phyloP scores from a whole-genome alignment of 1,140 invertebrate species.

The Lepidurus couesii region DNA sequence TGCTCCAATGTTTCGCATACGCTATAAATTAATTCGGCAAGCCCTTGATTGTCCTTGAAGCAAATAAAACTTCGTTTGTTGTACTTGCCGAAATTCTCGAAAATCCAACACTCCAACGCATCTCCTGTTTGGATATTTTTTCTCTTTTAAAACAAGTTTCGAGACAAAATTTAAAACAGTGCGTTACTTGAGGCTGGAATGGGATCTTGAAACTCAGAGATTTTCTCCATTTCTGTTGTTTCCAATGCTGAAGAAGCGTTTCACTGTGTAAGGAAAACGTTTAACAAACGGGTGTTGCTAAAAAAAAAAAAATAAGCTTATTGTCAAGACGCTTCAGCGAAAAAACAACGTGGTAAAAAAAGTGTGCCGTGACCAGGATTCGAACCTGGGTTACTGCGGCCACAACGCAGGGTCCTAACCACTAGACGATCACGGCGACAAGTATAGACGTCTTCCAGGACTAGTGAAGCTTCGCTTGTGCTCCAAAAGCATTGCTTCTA shows the following conservation, averaged over 20 bases:
- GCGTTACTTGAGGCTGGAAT: too few relatives aligned
- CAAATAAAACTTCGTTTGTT: neutral
- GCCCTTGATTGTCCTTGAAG: neutral
- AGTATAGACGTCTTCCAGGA: neutral
- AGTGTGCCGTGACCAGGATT: constrained; percentile 86
- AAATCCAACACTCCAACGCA: neutral
- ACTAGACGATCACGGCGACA: constrained; percentile 77
- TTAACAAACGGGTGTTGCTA: neutral
- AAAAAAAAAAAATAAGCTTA: neutral
- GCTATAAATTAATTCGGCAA: constrained; percentile 8
- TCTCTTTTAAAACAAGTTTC: too few relatives aligned
- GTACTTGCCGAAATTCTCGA: neutral
- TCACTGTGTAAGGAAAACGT: too few relatives aligned
- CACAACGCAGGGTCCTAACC: constrained; percentile 88
- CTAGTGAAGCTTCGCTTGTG: neutral
- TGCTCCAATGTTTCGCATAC: constrained; percentile 20
- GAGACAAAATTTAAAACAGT: too few relatives aligned
- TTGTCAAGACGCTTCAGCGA: neutral
- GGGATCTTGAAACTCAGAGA: too few relatives aligned
- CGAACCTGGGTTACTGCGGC: constrained; percentile 88
- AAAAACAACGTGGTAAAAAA: constrained; percentile 31
- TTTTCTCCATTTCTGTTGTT: too few relatives aligned
- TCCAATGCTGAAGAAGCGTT: too few relatives aligned
- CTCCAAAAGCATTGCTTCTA: neutral
- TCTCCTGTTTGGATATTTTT: neutral